Evolutionary conservation across 1,140 invertebrate species (phyloP).

Genomic region (Drosophila miranda): DNA sequence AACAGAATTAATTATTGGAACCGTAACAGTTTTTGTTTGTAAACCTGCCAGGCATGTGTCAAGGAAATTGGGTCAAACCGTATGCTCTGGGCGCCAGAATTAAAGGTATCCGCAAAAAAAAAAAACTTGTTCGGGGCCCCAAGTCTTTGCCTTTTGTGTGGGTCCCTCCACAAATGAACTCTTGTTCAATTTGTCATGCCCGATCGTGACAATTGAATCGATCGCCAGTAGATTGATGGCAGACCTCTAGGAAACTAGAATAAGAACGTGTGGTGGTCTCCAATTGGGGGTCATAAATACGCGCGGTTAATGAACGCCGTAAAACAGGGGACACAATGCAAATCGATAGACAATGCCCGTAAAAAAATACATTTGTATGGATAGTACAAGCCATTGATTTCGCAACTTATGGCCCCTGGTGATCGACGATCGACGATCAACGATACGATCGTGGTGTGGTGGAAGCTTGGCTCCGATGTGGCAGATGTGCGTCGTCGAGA

Average conservation of each 20-base stretch:
- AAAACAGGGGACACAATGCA: constrained; percentile 44
- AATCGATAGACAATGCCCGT: constrained; percentile 45
- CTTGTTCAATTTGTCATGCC: constrained; percentile 61
- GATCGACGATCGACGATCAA: constrained; percentile 5
- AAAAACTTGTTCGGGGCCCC: constrained; percentile 52
- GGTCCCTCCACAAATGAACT: constrained; percentile 69
- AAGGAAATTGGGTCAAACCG: constrained; percentile 75
- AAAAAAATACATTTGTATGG: constrained; percentile 45
- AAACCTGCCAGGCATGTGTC: constrained; percentile 79
- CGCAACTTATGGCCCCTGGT: constrained; percentile 38
- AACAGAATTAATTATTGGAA: constrained; percentile 76
- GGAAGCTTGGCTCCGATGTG: constrained; percentile 15
- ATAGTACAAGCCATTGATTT: constrained; percentile 58
- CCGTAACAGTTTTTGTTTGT: constrained; percentile 77
- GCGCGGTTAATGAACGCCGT: constrained; percentile 67
- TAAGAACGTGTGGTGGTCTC: constrained; percentile 57
- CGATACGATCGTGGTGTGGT: constrained; percentile 6
- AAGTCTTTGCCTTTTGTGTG: constrained; percentile 46
- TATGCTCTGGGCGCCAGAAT: constrained; percentile 53
- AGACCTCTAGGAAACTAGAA: constrained; percentile 64
- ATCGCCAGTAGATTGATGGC: constrained; percentile 55
- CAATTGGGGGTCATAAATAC: constrained; percentile 60
- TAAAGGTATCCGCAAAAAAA: constrained; percentile 23
- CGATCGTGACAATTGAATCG: constrained; percentile 55
- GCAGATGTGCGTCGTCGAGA: constrained; percentile 42